Percentiles rank a stretch among this genome's conserved stretches.
Conservation (phyloP, 2,888 invertebrate genomes). For the Eurytoma californica region DNA sequence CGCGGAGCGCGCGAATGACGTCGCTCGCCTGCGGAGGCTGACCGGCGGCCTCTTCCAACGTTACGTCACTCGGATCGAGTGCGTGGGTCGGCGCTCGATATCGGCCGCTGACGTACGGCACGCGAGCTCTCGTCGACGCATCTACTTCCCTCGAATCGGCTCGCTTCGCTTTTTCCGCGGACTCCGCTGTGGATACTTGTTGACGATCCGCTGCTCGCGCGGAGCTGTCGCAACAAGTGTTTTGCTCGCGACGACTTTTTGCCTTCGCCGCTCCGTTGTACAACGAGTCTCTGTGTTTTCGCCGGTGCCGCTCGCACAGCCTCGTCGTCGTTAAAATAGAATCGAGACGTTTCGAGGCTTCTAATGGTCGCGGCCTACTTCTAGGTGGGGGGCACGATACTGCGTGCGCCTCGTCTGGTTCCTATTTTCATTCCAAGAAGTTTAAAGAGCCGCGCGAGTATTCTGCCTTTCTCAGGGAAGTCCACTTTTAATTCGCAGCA, state of each 20-base stretch:
- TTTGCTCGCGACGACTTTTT: not conserved
- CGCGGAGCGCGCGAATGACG: not conserved
- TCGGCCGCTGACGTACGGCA: too few species aligned
- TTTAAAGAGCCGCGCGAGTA: constrained; percentile 27
- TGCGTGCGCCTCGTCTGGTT: constrained; percentile 2
- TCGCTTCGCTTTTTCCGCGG: not conserved
- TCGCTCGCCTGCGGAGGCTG: not conserved
- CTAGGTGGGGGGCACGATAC: not conserved
- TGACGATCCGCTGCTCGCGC: not conserved
- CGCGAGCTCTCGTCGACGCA: too few species aligned
- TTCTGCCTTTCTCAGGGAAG: not conserved
- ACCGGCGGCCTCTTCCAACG: not conserved
- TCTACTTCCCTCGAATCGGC: too few species aligned
- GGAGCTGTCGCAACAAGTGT: constrained; percentile 12
- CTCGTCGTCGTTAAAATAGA: not conserved
- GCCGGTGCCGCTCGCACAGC: not conserved
- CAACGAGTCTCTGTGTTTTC: not conserved
- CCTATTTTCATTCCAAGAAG: constrained; percentile 38
- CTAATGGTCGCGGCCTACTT: not conserved
- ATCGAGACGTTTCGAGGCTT: not conserved
- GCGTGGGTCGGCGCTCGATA: too few species aligned
- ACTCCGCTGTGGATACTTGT: not conserved
- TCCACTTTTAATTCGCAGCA: constrained; percentile 19
- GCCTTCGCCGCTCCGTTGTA: not conserved
- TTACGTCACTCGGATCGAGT: not conserved